Evolutionary conservation across 2,888 invertebrate species (phyloP).

Genomic region (Carterocephalus palaemon): DNA sequence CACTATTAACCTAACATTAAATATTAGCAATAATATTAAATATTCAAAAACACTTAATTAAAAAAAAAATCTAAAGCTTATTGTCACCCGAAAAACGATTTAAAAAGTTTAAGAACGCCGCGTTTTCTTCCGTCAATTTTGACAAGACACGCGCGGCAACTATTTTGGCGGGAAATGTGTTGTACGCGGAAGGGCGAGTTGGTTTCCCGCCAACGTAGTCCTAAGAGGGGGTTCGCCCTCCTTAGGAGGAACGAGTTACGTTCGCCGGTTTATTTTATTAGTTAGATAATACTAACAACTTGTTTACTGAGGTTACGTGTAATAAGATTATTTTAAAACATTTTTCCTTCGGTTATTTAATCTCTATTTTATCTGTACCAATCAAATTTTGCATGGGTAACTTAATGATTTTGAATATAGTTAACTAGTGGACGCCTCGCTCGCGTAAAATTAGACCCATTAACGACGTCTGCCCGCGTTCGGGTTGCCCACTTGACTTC

Average conservation of each 20-base stretch:
- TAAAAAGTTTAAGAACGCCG: slow-evolving; percentile 14
- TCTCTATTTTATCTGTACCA: too few species aligned
- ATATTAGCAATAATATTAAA: not conserved
- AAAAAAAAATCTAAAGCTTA: not conserved
- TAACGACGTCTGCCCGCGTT: too few species aligned
- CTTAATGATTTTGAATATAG: too few species aligned
- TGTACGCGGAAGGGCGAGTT: slow-evolving; percentile 13
- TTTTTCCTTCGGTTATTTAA: too few species aligned
- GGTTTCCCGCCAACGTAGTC: slow-evolving; percentile 14
- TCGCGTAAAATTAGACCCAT: too few species aligned
- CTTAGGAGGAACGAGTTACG: not conserved
- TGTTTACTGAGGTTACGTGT: too few species aligned
- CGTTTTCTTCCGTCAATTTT: slow-evolving; percentile 3
- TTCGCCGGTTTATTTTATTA: too few species aligned
- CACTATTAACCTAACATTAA: not conserved
- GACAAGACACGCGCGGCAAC: slow-evolving; percentile 23
- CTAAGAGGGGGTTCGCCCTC: slow-evolving; percentile 3
- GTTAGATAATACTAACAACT: too few species aligned
- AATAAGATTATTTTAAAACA: too few species aligned
- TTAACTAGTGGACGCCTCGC: too few species aligned
- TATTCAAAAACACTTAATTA: not conserved
- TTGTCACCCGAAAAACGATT: not conserved
- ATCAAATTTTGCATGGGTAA: too few species aligned
- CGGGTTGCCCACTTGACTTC: too few species aligned
- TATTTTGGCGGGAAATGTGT: slow-evolving; percentile 26